These are phyloP conservation scores for Ceratina calcarata DNA, from an alignment of 1,140 invertebrate species.

Conservation along the genomic window DNA sequence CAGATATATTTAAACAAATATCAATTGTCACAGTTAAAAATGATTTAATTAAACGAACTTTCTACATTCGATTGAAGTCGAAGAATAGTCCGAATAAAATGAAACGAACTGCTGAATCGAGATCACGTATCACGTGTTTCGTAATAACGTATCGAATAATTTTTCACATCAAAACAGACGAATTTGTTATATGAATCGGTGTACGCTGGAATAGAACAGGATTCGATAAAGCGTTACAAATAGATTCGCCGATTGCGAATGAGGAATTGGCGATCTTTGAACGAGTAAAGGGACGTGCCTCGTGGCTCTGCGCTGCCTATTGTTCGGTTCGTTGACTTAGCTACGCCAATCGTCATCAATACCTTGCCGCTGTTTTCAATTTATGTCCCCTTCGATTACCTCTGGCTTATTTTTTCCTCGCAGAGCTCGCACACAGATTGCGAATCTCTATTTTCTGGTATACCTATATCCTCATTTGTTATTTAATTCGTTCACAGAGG, in stretches of 20 bases:
- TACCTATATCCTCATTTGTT: not conserved
- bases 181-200: too few relatives aligned
- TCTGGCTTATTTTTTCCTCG: not conserved
- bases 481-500: not conserved
- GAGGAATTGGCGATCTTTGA: constrained; percentile 6
- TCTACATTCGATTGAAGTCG: too few relatives aligned
- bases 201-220: not conserved
- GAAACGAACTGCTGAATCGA: too few relatives aligned
- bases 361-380: constrained; percentile 39
- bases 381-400: constrained; percentile 39
- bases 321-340: constrained; percentile 34
- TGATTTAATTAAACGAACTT: too few relatives aligned
- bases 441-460: not conserved
- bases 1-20: too few relatives aligned
- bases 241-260: constrained; percentile 24
- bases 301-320: constrained; percentile 6
- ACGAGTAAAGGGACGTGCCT: not conserved
- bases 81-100: too few relatives aligned
- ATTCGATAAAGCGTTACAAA: constrained; percentile 28
- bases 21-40: too few relatives aligned
- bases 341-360: constrained; percentile 30
- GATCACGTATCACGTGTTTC: too few relatives aligned
- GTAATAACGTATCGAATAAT: too few relatives aligned
- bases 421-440: constrained; percentile 21
- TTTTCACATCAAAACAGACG: too few relatives aligned